Evolutionary conservation across 2,888 invertebrate species (phyloP).

Genomic region (Salpingus planirostris): DNA sequence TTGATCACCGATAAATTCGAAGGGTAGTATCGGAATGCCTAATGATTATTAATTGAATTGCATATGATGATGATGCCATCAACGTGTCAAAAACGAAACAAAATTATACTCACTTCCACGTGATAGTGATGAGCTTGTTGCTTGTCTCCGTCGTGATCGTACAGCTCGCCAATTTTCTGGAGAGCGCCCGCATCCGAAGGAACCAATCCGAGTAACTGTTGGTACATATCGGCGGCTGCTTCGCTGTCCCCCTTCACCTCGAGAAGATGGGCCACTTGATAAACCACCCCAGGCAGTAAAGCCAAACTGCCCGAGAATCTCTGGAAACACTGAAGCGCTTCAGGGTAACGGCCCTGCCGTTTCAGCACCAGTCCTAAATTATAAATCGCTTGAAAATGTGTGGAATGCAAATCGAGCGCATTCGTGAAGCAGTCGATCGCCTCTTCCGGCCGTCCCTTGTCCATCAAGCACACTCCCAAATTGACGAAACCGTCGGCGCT

Average conservation of each 20-base stretch:
- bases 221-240: conserved; percentile 55
- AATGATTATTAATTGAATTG: too few relatives aligned
- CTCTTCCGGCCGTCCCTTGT: conserved; percentile 57
- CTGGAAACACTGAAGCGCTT: conserved; percentile 71
- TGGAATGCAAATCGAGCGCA: conserved; percentile 70
- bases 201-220: conserved; percentile 71
- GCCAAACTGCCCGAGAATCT: conserved; percentile 51
- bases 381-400: conserved; percentile 76
- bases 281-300: conserved; percentile 53
- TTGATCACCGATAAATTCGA: conserved; percentile 70
- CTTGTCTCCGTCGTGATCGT: conserved; percentile 83
- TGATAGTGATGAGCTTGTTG: conserved; percentile 81
- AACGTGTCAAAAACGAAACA: too few relatives aligned
- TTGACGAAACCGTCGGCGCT: conserved; percentile 79
- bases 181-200: conserved; percentile 87
- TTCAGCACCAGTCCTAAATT: conserved; percentile 69
- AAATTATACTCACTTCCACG: conserved; percentile 56
- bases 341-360: conserved; percentile 57
- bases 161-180: conserved; percentile 82
- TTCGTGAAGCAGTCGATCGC: conserved; percentile 64
- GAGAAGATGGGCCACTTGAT: conserved; percentile 70
- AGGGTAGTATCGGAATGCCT: conserved; percentile 64
- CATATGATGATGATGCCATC: too few relatives aligned
- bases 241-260: conserved; percentile 56
- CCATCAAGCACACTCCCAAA: conserved; percentile 70